A percentile compares a stretch with the other conserved stretches of the same genome.
phyloP scores from a whole-genome alignment of 64 coral and sea anemone genomes.

The Anthopleura sola region DNA sequence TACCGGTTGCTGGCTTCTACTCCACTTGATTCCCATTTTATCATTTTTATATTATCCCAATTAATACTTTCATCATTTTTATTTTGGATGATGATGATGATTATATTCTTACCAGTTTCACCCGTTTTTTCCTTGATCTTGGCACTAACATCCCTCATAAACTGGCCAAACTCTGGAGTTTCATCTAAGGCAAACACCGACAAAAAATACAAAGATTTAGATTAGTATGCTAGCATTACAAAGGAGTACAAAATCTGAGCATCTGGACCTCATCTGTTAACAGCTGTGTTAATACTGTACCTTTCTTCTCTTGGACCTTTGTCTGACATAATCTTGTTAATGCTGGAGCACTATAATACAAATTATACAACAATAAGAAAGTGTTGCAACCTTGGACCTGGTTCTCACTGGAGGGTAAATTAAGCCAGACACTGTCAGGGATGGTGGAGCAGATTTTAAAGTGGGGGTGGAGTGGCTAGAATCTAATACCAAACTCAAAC shows the following conservation, averaged over 20 bases:
- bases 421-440: too few species aligned
- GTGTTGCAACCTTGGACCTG: background rate
- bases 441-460: too few species aligned
- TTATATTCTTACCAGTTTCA: slow-evolving; percentile 63
- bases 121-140: slow-evolving; percentile 73
- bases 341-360: slow-evolving; percentile 15
- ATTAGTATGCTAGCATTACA: background rate
- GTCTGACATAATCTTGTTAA: slow-evolving; percentile 27
- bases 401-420: too few species aligned
- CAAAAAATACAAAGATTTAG: background rate
- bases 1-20: too few species aligned
- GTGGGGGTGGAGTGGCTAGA: too few species aligned
- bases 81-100: background rate
- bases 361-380: background rate
- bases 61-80: too few species aligned
- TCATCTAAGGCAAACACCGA: slow-evolving; percentile 1
- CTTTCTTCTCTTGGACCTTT: slow-evolving; percentile 14
- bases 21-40: too few species aligned
- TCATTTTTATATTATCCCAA: too few species aligned
- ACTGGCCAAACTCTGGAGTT: slow-evolving; percentile 84
- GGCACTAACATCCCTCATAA: slow-evolving; percentile 74
- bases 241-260: background rate
- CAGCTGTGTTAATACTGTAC: background rate
- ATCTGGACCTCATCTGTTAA: too few species aligned
- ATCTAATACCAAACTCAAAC: too few species aligned